Percentiles rank a stretch among this genome's conserved stretches.
Conservation (phyloP, 2,113 vertebrate species). For the Corythornis cristatus region DNA sequence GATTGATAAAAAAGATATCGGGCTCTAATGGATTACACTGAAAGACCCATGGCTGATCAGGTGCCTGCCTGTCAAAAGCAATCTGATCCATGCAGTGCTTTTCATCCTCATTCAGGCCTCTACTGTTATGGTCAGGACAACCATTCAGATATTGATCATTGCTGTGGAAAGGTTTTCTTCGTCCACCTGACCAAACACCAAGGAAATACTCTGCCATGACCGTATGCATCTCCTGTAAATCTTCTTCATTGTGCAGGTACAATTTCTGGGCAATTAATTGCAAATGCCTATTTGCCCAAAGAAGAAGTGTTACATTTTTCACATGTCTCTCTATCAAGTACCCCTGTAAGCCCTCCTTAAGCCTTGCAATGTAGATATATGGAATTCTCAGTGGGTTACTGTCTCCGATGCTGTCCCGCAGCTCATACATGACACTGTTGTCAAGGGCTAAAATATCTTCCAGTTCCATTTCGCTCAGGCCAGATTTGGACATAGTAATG, state of each 20-base stretch:
- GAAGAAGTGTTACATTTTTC: constrained; percentile 89
- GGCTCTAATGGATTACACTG: constrained; percentile 96
- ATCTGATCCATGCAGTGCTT: constrained; percentile 87
- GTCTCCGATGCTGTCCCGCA: constrained; percentile 82
- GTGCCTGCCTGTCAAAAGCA: constrained; percentile 93
- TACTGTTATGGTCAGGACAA: constrained; percentile 83
- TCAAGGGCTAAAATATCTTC: constrained; percentile 97
- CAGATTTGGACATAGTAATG: constrained; percentile 94
- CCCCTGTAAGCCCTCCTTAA: constrained; percentile 94
- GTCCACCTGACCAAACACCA: constrained; percentile 93
- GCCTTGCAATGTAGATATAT: constrained; percentile 89
- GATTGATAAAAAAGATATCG: constrained; percentile 98
- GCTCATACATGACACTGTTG: constrained; percentile 91
- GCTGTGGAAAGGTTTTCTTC: constrained; percentile 91
- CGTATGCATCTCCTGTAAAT: constrained; percentile 93
- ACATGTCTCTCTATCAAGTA: constrained; percentile 95
- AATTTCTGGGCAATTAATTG: constrained; percentile 96
- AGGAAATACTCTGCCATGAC: constrained; percentile 96
- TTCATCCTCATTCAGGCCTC: constrained; percentile 85
- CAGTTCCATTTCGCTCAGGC: constrained; percentile 93
- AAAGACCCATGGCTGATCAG: constrained; percentile 98
- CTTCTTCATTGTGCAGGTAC: constrained; percentile 90
- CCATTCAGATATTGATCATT: constrained; percentile 82
- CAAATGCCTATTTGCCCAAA: constrained; percentile 97
- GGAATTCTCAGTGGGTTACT: constrained; percentile 90